phyloP scores from a whole-genome alignment of 2,888 invertebrate genomes.

The Prosapia bicincta region DNA sequence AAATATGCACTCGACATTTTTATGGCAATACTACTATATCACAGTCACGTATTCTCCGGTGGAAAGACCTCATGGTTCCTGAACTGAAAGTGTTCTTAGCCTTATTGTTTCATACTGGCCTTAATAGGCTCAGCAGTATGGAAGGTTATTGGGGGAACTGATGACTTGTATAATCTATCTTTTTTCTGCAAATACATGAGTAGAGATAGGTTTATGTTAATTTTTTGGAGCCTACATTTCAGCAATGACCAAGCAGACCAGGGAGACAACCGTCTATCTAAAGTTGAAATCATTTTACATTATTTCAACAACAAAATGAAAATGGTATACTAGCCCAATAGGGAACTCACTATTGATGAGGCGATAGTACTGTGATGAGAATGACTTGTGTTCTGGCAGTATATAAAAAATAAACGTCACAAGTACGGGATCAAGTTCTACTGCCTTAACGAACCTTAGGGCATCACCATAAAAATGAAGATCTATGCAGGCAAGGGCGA shows the following conservation, averaged over 20 bases:
- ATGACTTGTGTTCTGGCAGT: background rate
- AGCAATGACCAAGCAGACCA: background rate
- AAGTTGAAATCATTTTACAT: background rate
- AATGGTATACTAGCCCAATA: background rate
- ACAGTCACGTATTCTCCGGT: background rate
- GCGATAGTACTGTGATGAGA: background rate
- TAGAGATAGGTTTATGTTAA: conserved; percentile 9
- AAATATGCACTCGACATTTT: too few species aligned
- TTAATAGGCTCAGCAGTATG: background rate
- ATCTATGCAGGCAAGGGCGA: background rate
- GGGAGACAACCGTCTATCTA: background rate
- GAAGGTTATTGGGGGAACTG: conserved; percentile 17
- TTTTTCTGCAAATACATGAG: conserved; percentile 7
- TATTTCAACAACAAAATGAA: background rate
- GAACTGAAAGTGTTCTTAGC: conserved; percentile 21
- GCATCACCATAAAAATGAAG: background rate
- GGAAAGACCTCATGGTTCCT: background rate
- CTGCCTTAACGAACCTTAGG: background rate
- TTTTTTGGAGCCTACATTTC: conserved; percentile 14
- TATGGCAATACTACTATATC: too few species aligned
- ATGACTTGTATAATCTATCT: conserved; percentile 11
- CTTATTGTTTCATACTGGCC: conserved; percentile 17
- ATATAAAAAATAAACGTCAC: background rate
- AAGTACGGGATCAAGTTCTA: background rate
- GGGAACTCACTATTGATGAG: background rate